Base-by-base conservation (phyloP, 2,888 invertebrate genomes). In the Lithophane socia region DNA sequence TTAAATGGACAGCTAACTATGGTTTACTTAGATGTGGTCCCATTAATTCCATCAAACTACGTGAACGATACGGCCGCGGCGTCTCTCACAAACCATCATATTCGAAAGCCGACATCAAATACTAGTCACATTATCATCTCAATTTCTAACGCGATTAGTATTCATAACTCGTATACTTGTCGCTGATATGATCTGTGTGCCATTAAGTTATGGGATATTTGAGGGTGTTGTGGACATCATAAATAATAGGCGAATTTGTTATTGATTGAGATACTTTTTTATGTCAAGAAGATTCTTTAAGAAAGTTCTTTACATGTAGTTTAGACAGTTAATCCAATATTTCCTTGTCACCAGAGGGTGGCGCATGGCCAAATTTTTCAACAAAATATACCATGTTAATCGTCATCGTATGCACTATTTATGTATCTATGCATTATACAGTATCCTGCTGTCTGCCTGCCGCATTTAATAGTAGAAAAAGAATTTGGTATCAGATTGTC, bases 91-190 rank as follows among this genome's bases (percentile, higher is more conserved):
- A 74, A 71, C 66, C 61, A 13, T 66, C 69, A 42, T 80, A 80
- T 85, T 83, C 80, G 77, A 75, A 75, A 75, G 69, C 67, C 60
- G 21, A 75, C 71, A 82, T 88, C 77, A 87, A 88, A 83, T 83
- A 83, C 81, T 87, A 84, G 81, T 82, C 86, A 78, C 75, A 87
- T 85, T 87, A 88, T 87, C 87, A 87, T 89, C 90, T 91, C 91
- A 88, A 91, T 92, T 88, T 87, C 89, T 82, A 80, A 84, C 78
- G 73, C 73, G 77, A 92, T 93, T 91, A 91, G 89, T 92, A 93
- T 93, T 93, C 94, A 92, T 91, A 89, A 84, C 89, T 88, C 84
- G 88, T 90, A 24, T 49, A 63, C 47, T 60, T 89, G 88, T 84
- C 83, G 84, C 84, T 88, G 89, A 86, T 89, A 86, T 84, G 44